Evolutionary conservation across 1,140 invertebrate species (phyloP).

Genomic region (Solenopsis invicta): DNA sequence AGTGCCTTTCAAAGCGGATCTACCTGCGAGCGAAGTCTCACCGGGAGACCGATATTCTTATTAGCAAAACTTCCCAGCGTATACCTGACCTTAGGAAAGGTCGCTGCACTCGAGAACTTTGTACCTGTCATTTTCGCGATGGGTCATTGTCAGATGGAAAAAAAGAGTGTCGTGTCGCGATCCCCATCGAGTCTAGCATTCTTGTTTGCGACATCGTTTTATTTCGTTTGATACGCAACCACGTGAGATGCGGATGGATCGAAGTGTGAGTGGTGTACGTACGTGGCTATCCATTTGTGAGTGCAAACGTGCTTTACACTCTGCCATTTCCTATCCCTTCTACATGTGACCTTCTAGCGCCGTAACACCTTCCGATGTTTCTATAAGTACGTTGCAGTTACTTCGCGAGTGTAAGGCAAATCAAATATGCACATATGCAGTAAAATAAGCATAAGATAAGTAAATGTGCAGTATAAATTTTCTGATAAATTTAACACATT

Average conservation of each 20-base stretch:
- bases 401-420: not conserved
- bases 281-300: not conserved
- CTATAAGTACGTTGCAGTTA: not conserved
- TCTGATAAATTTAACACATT: no score
- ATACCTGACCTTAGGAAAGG: not conserved
- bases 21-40: not conserved
- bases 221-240: not conserved
- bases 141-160: constrained; percentile 12
- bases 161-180: not conserved
- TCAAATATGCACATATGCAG: not conserved
- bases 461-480: no score
- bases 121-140: constrained; percentile 10
- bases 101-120: not conserved
- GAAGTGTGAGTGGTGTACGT: not conserved
- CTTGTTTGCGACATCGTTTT: not conserved
- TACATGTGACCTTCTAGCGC: constrained; percentile 23
- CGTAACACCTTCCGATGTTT: constrained; percentile 6
- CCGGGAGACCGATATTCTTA: not conserved
- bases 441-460: no score
- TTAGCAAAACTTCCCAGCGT: constrained; percentile 2
- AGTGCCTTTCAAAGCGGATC: not conserved
- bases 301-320: constrained; percentile 26
- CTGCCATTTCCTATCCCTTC: constrained; percentile 36
- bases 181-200: not conserved
- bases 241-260: not conserved